Conservation (phyloP, 1,140 invertebrate species). For the Calosoma granatense region DNA sequence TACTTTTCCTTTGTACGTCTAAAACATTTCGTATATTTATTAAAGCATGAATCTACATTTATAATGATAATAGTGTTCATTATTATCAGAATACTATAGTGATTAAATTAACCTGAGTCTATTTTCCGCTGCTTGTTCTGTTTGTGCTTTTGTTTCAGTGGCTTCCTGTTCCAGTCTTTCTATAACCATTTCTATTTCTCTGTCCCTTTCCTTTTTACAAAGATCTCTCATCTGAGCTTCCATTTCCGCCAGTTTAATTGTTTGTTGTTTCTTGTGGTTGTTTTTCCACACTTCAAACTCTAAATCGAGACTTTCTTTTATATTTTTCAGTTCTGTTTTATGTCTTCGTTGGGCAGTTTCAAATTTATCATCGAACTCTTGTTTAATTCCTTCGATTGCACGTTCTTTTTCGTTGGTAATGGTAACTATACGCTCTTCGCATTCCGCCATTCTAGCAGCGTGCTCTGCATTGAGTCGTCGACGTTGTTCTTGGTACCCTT, state of each 20-base stretch:
- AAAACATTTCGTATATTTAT: conserved; percentile 16
- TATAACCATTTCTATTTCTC: conserved; percentile 54
- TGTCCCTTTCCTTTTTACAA: conserved; percentile 49
- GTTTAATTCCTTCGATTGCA: conserved; percentile 34
- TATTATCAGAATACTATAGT: conserved; percentile 3
- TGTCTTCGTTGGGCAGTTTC: conserved; percentile 35
- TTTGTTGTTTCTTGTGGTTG: conserved; percentile 46
- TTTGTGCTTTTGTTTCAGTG: conserved; percentile 34
- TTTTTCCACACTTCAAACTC: conserved; percentile 46
- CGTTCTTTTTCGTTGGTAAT: conserved; percentile 33
- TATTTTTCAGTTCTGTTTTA: conserved; percentile 41
- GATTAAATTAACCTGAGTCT: conserved; percentile 46
- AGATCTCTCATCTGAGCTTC: conserved; percentile 47
- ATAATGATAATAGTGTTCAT: neutral
- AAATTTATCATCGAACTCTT: conserved; percentile 38
- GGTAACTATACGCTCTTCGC: conserved; percentile 34
- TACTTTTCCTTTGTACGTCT: conserved; percentile 65
- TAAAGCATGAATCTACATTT: conserved; percentile 6
- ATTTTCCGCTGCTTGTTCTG: conserved; percentile 45
- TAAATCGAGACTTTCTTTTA: conserved; percentile 41
- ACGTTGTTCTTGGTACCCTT: conserved; percentile 41
- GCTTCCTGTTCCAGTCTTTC: conserved; percentile 50
- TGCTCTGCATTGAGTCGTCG: conserved; percentile 40
- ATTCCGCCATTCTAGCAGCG: conserved; percentile 34
- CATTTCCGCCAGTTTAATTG: conserved; percentile 40